phyloP scores from a whole-genome alignment of 2,888 invertebrate species.

The Lasioglossum pauxillum region DNA sequence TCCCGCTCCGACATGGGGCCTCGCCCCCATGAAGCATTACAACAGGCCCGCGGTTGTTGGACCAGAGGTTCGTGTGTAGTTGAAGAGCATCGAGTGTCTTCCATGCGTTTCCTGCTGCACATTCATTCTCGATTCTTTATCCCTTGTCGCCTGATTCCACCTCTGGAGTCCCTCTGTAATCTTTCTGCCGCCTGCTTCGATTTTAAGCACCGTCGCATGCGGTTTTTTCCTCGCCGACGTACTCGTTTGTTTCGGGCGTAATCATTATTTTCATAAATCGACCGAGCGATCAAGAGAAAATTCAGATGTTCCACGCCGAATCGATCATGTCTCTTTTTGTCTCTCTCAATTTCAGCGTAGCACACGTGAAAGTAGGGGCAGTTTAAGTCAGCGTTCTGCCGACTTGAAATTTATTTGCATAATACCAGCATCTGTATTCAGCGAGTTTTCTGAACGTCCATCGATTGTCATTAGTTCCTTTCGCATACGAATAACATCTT shows the following conservation, averaged over 20 bases:
- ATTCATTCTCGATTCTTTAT: constrained; percentile 42
- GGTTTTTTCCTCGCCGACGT: neutral
- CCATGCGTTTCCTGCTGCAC: constrained; percentile 52
- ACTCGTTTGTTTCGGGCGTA: neutral
- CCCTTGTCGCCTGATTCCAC: constrained; percentile 25
- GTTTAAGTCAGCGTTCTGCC: neutral
- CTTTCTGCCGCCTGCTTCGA: constrained; percentile 3
- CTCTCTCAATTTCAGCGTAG: neutral
- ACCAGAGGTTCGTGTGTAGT: constrained; percentile 59
- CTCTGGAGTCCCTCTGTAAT: neutral
- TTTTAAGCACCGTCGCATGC: constrained; percentile 9
- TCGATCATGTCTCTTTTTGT: neutral
- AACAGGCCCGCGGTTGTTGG: constrained; percentile 53
- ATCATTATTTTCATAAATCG: constrained; percentile 3
- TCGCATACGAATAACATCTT: neutral
- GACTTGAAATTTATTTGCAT: neutral
- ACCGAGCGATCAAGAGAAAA: neutral
- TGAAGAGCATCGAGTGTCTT: constrained; percentile 60
- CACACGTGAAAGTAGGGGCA: neutral
- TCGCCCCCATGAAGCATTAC: constrained; percentile 63
- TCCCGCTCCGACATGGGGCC: constrained; percentile 59
- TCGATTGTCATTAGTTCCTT: neutral
- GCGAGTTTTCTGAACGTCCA: neutral
- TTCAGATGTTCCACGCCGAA: neutral
- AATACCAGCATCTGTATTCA: neutral